phyloP scores from a whole-genome alignment of 1,140 invertebrate genomes.

The Agrilus planipennis region DNA sequence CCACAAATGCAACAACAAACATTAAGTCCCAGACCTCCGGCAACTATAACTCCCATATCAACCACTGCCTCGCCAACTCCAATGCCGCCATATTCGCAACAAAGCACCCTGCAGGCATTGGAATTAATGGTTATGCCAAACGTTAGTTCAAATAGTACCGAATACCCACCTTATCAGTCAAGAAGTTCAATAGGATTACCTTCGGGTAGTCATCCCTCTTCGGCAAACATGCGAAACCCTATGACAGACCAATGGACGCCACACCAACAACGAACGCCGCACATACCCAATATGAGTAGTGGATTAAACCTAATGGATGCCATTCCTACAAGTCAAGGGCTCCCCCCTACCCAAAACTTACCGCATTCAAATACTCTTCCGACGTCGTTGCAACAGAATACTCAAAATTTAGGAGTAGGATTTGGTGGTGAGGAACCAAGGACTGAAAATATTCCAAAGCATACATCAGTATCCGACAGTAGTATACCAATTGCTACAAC shows the following conservation, averaged over 20 bases:
- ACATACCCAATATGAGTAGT: constrained; percentile 26
- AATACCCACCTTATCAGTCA: constrained; percentile 36
- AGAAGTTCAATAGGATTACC: constrained; percentile 27
- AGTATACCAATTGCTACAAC: constrained; percentile 15
- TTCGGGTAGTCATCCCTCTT: constrained; percentile 41
- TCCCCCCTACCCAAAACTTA: constrained; percentile 25
- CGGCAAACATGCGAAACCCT: constrained; percentile 53
- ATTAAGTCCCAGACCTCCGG: constrained; percentile 43
- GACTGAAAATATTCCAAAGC: constrained; percentile 14
- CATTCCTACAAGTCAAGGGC: constrained; percentile 24
- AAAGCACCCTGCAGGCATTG: constrained; percentile 80
- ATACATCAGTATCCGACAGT: constrained; percentile 11
- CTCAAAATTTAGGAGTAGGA: constrained; percentile 15
- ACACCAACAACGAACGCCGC: constrained; percentile 39
- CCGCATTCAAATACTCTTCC: constrained; percentile 17
- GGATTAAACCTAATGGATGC: constrained; percentile 26
- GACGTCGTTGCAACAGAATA: constrained; percentile 16
- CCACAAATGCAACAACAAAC: constrained; percentile 49
- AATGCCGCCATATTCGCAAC: constrained; percentile 45
- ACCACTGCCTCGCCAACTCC: constrained; percentile 45
- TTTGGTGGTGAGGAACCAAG: constrained; percentile 23
- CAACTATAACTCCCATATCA: constrained; percentile 45
- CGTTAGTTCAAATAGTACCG: constrained; percentile 33
- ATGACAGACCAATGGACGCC: constrained; percentile 47
- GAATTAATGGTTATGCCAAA: constrained; percentile 88